Evolutionary conservation across 2,888 invertebrate genomes (phyloP), one percentile per base, ranked within the genome.

Genomic region (Lysandra bellargus): DNA sequence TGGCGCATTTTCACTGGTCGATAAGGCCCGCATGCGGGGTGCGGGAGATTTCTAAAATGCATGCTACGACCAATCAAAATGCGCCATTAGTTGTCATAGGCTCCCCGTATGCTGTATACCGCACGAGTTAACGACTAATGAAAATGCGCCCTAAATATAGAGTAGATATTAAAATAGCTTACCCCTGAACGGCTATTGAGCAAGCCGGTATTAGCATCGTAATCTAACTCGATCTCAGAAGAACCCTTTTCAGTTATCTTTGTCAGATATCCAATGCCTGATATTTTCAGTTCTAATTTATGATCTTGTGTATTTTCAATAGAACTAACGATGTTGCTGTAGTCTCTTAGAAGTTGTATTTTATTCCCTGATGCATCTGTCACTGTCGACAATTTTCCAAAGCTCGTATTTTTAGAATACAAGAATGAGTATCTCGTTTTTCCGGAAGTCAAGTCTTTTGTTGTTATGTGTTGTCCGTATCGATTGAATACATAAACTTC

Each of bases 321-420:
- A 4, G 98, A 98, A 88, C 98, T 98, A 9, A 98, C 99, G 80
- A 98, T 97, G 86, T 98, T 98, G 88, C 97, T 98, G 89, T 98
- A 99, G 91, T 99, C 99, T 83, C 99, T 95, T 78, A 98, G 93
- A 88, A 99, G 97, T 87, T 98, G 97, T 85, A 99, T 97, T 93
- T 98, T 98, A 88, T 98, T 97, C 83, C 98, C 98, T 4, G 98
- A 98, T 80, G 98, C 98, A 91, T 99, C 99, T 1, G 98, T 98
- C 2, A 99, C 98, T 1, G 98, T 98, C 0, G 98, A 98, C 79
- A 99, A 93, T 87, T 98, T 98, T 0, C 99, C 99, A 85, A 98
- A 99, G 88, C 98, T 98, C 7, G 98, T 98, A 88, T 98, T 99
- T 87, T 99, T 99, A 77, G 98, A 99, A 95, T 99, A 99, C 40